A percentile compares a stretch with the other conserved stretches of the same genome.
Conservation (phyloP, 1,140 invertebrate genomes). For the Orius laevigatus region DNA sequence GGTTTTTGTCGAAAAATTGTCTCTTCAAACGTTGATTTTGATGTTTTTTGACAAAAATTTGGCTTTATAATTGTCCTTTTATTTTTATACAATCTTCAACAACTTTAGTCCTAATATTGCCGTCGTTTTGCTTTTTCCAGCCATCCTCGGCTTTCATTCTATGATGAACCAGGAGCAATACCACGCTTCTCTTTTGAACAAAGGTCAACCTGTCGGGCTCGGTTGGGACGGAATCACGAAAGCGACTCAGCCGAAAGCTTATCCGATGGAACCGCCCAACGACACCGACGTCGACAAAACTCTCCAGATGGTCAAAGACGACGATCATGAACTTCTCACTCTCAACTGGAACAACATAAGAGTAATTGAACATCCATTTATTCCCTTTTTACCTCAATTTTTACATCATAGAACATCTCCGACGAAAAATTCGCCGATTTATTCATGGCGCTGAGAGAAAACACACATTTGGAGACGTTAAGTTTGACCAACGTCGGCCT, state of each 20-base stretch:
- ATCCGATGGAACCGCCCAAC: conserved; percentile 85
- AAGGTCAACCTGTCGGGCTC: conserved; percentile 69
- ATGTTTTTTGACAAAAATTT: too few relatives aligned
- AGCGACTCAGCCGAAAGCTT: conserved; percentile 78
- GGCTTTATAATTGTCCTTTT: too few relatives aligned
- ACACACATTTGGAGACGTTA: conserved; percentile 81
- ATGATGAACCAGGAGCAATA: conserved; percentile 99
- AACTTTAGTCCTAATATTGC: too few relatives aligned
- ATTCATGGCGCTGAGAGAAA: conserved; percentile 73
- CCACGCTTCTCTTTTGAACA: conserved; percentile 85
- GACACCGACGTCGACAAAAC: conserved; percentile 82
- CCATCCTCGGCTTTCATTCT: conserved; percentile 96
- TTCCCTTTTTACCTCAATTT: conserved; percentile 6
- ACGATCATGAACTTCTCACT: conserved; percentile 72
- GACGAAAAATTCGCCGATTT: conserved; percentile 85
- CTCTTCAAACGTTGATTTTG: too few relatives aligned
- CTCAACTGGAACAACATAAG: conserved; percentile 97
- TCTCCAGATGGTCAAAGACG: conserved; percentile 70
- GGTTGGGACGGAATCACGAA: conserved; percentile 90
- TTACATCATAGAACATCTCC: conserved; percentile 73
- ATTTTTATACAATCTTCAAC: too few relatives aligned
- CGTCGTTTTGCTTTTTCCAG: too few relatives aligned
- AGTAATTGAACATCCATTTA: too few relatives aligned
- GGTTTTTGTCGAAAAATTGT: too few relatives aligned
- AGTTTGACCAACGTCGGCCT: conserved; percentile 87